Evolutionary conservation across 2,888 invertebrate genomes (phyloP).

Genomic region (Penaeus monodon): DNA sequence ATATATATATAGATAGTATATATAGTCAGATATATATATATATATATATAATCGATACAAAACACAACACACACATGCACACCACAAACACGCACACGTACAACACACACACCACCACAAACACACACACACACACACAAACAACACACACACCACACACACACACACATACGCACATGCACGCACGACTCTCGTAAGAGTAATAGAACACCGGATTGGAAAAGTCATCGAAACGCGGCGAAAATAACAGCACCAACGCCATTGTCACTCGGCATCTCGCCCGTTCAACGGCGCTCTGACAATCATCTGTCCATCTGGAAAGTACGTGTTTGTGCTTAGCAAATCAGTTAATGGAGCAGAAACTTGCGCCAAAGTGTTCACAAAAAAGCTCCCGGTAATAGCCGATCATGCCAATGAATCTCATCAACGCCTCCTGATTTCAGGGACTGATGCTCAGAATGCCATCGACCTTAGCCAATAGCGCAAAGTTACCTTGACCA

Average conservation of each 20-base stretch:
- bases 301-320: background rate
- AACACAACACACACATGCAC: too few relatives aligned
- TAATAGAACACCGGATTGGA: slow-evolving; percentile 24
- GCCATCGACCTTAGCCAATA: background rate
- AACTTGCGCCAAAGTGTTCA: slow-evolving; percentile 1
- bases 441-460: background rate
- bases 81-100: too few relatives aligned
- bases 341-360: slow-evolving; percentile 22
- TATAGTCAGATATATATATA: too few relatives aligned
- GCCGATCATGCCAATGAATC: too few relatives aligned
- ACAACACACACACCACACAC: too few relatives aligned
- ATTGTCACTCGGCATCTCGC: background rate
- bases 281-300: background rate
- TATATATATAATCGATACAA: too few relatives aligned
- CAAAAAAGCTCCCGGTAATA: slow-evolving; percentile 24
- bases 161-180: too few relatives aligned
- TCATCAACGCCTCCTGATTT: slow-evolving; percentile 3
- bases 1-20: too few relatives aligned
- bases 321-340: background rate
- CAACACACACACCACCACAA: too few relatives aligned
- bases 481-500: slow-evolving; percentile 8
- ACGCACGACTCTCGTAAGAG: too few relatives aligned
- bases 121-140: too few relatives aligned
- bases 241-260: slow-evolving; percentile 17
- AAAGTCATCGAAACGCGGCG: background rate